These are phyloP conservation scores for Cryptophagus acutangulus DNA, from an alignment of 2,888 invertebrate genomes.

Conservation along the genomic window DNA sequence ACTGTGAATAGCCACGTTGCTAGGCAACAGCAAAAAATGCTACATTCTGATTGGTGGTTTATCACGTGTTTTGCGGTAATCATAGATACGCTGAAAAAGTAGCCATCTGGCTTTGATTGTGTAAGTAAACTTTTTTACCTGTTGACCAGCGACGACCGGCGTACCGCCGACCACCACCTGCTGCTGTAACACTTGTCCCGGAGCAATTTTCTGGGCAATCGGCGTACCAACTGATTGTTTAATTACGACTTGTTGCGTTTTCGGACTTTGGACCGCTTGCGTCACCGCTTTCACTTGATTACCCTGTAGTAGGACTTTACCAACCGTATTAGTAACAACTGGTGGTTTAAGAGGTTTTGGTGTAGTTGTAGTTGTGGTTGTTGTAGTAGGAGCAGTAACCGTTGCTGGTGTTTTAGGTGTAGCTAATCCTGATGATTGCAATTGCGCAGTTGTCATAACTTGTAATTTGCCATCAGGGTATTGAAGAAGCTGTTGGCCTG, in stretches of 20 bases:
- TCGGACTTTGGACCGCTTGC: slow-evolving; percentile 23
- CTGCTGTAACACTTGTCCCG: slow-evolving; percentile 44
- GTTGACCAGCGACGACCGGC: slow-evolving; percentile 50
- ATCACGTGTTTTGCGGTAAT: too few relatives aligned
- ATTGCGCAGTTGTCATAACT: slow-evolving; percentile 65
- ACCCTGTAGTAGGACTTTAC: slow-evolving; percentile 4
- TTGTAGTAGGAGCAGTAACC: slow-evolving; percentile 31
- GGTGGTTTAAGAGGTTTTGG: slow-evolving; percentile 18
- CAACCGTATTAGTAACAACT: slow-evolving; percentile 10
- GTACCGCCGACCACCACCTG: slow-evolving; percentile 42
- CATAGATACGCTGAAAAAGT: too few relatives aligned
- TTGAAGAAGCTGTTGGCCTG: slow-evolving; percentile 89
- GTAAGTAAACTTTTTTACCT: too few relatives aligned
- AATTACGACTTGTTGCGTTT: slow-evolving; percentile 37
- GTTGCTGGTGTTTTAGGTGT: slow-evolving; percentile 41
- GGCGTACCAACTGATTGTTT: slow-evolving; percentile 39
- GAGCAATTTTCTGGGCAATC: slow-evolving; percentile 45
- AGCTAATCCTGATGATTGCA: slow-evolving; percentile 46
- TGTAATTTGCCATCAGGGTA: slow-evolving; percentile 92
- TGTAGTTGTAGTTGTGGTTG: slow-evolving; percentile 15
- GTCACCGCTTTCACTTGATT: slow-evolving; percentile 12
- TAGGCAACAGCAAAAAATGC: too few relatives aligned
- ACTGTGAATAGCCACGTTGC: too few relatives aligned
- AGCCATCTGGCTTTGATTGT: too few relatives aligned
- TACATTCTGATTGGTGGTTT: too few relatives aligned